A percentile compares a stretch with the other conserved stretches of the same genome.
These are phyloP conservation scores for Macrophya annulata DNA, from an alignment of 2,888 invertebrate species.

Conservation along the genomic window DNA sequence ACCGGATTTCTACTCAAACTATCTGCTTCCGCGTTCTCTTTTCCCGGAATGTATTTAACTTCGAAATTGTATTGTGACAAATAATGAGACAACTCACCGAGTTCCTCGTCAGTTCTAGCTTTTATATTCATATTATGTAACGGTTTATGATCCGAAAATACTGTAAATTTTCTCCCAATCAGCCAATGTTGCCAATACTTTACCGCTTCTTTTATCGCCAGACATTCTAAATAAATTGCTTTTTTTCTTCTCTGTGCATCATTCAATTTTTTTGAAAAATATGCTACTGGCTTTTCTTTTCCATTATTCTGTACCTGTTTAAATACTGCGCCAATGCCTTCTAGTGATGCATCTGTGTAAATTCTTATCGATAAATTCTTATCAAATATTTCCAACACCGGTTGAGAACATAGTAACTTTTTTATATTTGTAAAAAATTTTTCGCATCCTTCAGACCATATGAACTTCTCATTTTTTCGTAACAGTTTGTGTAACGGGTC, in stretches of 20 bases:
- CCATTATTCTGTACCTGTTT: constrained; percentile 61
- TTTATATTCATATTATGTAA: constrained; percentile 35
- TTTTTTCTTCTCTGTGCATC: constrained; percentile 60
- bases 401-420: constrained; percentile 36
- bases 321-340: constrained; percentile 61
- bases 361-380: constrained; percentile 52
- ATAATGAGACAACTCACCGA: constrained; percentile 19
- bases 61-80: constrained; percentile 12
- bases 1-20: constrained; percentile 30
- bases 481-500: constrained; percentile 48
- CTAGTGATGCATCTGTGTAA: constrained; percentile 62
- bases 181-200: constrained; percentile 57
- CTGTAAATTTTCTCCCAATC: constrained; percentile 25
- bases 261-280: constrained; percentile 58
- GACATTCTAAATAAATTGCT: constrained; percentile 58
- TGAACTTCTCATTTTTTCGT: constrained; percentile 49
- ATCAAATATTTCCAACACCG: constrained; percentile 60
- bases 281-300: constrained; percentile 60
- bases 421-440: constrained; percentile 16
- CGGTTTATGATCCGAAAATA: constrained; percentile 25
- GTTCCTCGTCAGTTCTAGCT: constrained; percentile 47
- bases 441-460: constrained; percentile 44
- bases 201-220: constrained; percentile 59
- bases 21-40: constrained; percentile 6
- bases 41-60: constrained; percentile 28